Conservation (phyloP, 2,888 invertebrate species). For the Lamellibrachia satsuma region DNA sequence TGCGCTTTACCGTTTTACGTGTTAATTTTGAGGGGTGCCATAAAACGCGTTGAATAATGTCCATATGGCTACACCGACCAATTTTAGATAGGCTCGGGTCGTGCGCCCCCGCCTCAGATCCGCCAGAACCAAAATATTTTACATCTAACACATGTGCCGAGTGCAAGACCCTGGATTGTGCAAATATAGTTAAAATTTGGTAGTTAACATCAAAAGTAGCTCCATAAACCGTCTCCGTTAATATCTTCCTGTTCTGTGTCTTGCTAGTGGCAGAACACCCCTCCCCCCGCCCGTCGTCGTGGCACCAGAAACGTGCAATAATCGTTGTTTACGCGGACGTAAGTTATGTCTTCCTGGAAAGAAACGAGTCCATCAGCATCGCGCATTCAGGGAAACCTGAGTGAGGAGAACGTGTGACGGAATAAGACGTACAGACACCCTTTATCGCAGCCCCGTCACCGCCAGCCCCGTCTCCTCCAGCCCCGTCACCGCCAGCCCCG, state of each 20-base stretch:
- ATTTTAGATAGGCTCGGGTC: not conserved
- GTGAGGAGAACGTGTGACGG: not conserved
- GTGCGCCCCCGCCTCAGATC: not conserved
- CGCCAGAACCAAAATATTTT: not conserved
- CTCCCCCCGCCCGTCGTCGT: not conserved
- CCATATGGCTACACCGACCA: not conserved
- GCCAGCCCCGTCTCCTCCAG: too few relatives aligned
- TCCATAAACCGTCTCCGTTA: not conserved
- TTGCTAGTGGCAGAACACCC: not conserved
- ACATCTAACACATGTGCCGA: not conserved
- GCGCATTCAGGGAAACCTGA: not conserved
- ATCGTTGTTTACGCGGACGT: not conserved
- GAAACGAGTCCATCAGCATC: not conserved
- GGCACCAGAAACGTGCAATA: not conserved
- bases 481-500: too few relatives aligned
- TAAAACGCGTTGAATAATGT: not conserved
- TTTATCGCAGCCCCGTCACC: too few relatives aligned
- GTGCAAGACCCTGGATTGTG: not conserved
- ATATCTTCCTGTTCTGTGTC: not conserved
- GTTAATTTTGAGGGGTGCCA: not conserved
- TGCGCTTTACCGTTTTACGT: too few relatives aligned
- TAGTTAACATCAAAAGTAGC: not conserved
- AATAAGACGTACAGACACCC: not conserved
- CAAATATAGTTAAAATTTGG: not conserved
- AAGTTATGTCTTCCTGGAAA: slow-evolving; percentile 17